Percentiles rank a stretch among this genome's conserved stretches.
Evolutionary conservation across 2,888 invertebrate genomes (phyloP).

Genomic region (Sceliomorpha sp.): DNA sequence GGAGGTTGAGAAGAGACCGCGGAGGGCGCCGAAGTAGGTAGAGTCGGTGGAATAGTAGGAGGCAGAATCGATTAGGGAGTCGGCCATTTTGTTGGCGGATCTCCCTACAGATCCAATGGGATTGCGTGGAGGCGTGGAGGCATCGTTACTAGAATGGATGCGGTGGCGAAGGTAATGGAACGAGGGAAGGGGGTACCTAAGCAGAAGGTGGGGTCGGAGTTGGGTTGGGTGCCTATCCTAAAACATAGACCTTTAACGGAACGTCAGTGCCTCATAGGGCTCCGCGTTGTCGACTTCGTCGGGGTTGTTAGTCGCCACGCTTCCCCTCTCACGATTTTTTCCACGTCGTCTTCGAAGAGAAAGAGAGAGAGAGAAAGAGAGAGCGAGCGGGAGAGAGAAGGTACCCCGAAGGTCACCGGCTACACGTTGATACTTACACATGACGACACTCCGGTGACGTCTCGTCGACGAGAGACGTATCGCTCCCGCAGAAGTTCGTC

Average conservation of each 20-base stretch:
- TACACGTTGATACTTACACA: too few relatives aligned
- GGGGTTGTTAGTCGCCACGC: conserved; percentile 44
- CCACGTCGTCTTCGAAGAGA: too few relatives aligned
- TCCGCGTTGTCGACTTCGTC: conserved; percentile 73
- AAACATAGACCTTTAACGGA: conserved; percentile 57
- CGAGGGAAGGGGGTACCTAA: conserved; percentile 22
- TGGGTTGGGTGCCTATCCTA: conserved; percentile 54
- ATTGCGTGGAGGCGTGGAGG: conserved; percentile 70
- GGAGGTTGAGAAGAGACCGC: conserved; percentile 12
- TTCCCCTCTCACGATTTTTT: too few relatives aligned
- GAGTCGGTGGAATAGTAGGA: conserved; percentile 52
- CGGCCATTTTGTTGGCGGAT: conserved; percentile 78
- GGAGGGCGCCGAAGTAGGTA: conserved; percentile 14
- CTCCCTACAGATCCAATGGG: conserved; percentile 61
- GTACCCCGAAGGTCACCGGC: too few relatives aligned
- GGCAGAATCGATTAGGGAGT: conserved; percentile 75
- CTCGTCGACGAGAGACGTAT: too few relatives aligned
- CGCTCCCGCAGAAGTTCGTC: too few relatives aligned
- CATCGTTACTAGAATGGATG: conserved; percentile 39
- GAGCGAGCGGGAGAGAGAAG: too few relatives aligned
- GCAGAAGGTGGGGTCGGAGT: conserved; percentile 43
- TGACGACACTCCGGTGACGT: too few relatives aligned
- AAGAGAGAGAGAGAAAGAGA: too few relatives aligned
- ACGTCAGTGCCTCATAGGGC: conserved; percentile 77
- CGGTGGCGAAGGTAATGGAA: conserved; percentile 8